These are phyloP conservation scores for Hipposideros armiger DNA, from an alignment of 2,113 vertebrate species.

Conservation along the genomic window DNA sequence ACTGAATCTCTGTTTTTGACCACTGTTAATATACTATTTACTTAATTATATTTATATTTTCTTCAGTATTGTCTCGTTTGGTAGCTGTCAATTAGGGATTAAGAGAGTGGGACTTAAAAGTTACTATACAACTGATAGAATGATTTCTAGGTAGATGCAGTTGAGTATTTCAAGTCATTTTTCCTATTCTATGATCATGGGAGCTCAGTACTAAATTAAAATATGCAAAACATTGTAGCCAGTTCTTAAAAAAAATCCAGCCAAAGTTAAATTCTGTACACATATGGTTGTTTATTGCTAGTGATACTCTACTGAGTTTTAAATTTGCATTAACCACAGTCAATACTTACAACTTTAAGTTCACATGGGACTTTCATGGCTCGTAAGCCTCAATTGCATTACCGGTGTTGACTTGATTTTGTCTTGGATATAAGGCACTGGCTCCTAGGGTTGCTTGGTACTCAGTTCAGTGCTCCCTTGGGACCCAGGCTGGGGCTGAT, in stretches of 20 bases:
- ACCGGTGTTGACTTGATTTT: constrained; percentile 4
- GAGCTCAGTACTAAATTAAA: background rate
- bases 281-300: background rate
- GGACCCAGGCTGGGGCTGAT: background rate
- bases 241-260: background rate
- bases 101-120: background rate
- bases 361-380: background rate
- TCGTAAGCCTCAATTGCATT: background rate
- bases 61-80: background rate
- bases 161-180: background rate
- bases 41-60: background rate
- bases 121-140: background rate
- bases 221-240: background rate
- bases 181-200: background rate
- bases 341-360: background rate
- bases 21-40: background rate
- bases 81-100: background rate
- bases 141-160: background rate
- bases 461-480: no score
- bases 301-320: background rate
- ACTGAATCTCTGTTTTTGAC: background rate
- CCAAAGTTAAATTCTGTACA: background rate
- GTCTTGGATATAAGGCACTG: background rate
- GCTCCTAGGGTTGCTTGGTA: background rate
- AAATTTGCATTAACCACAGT: background rate